phyloP scores from a whole-genome alignment of 2,888 invertebrate genomes.

The Amphipyra tragopoginis region DNA sequence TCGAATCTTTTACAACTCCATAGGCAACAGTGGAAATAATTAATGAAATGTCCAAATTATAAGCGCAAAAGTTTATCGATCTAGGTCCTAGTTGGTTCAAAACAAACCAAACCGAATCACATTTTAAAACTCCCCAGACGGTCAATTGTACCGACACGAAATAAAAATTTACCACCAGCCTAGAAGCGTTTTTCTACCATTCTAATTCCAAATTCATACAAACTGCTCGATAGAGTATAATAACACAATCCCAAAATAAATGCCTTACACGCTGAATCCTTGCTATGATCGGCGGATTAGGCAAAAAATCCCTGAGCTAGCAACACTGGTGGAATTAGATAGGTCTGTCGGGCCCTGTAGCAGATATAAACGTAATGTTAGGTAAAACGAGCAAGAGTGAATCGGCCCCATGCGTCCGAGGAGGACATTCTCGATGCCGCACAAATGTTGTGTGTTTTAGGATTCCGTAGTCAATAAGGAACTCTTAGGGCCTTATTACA shows the following conservation, averaged over 20 bases:
- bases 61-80: no score
- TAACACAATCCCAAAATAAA: conserved; percentile 50
- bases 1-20: no score
- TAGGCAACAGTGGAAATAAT: no score
- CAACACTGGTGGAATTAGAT: conserved; percentile 54
- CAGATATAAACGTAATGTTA: conserved; percentile 45
- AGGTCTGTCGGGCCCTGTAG: conserved; percentile 51
- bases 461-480: no score
- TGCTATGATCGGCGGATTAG: conserved; percentile 47
- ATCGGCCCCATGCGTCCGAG: conserved; percentile 52
- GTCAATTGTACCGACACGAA: conserved; percentile 6
- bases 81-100: no score
- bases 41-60: no score
- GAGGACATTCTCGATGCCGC: conserved; percentile 16
- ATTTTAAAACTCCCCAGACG: conserved; percentile 35
- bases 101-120: no score
- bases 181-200: conserved; percentile 9
- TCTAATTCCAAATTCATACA: conserved; percentile 53
- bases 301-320: conserved; percentile 56
- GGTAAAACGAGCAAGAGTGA: conserved; percentile 34
- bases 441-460: conserved; percentile 12
- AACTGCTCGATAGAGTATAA: conserved; percentile 42
- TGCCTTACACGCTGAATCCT: conserved; percentile 32
- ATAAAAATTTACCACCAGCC: conserved; percentile 43
- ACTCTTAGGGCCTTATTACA: no score